Conservation (phyloP, 2,113 vertebrate genomes). For the Brachirus orientalis region DNA sequence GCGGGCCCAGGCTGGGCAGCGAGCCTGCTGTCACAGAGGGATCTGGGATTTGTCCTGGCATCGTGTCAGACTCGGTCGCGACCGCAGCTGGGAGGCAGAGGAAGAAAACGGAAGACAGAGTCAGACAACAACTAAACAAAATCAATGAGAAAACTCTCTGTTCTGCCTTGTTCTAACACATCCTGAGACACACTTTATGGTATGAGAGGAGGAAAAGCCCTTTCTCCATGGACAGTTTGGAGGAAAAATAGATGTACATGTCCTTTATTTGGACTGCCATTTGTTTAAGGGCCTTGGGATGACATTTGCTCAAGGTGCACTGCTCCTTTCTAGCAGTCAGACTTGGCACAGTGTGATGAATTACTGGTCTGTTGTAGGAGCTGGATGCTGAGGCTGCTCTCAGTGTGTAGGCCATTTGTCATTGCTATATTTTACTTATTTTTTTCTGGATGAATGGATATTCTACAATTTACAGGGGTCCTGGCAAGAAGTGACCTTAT, state of each 20-base stretch:
- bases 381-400: conserved; percentile 41
- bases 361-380: conserved; percentile 41
- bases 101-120: conserved; percentile 29
- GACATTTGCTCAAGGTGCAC: conserved; percentile 27
- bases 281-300: conserved; percentile 2
- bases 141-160: conserved; percentile 20
- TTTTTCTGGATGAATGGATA: conserved; percentile 43
- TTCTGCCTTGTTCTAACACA: conserved; percentile 4
- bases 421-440: conserved; percentile 34
- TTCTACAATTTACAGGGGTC: conserved; percentile 45
- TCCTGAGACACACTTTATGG: neutral
- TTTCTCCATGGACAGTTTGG: conserved; percentile 15
- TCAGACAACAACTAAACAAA: conserved; percentile 27
- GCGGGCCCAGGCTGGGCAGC: conserved; percentile 89
- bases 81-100: conserved; percentile 76
- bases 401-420: conserved; percentile 21
- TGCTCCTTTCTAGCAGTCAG: conserved; percentile 7
- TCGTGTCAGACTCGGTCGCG: conserved; percentile 86
- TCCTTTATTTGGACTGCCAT: conserved; percentile 10
- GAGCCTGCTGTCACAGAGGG: conserved; percentile 92
- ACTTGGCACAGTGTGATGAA: conserved; percentile 38
- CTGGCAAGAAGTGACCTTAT: conserved; percentile 36
- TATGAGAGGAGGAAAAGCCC: neutral
- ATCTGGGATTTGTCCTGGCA: conserved; percentile 98
- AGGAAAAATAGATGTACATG: conserved; percentile 6